Percentiles rank a stretch among this genome's conserved stretches.
phyloP scores from a whole-genome alignment of 2,888 invertebrate genomes.

The Cancer borealis region DNA sequence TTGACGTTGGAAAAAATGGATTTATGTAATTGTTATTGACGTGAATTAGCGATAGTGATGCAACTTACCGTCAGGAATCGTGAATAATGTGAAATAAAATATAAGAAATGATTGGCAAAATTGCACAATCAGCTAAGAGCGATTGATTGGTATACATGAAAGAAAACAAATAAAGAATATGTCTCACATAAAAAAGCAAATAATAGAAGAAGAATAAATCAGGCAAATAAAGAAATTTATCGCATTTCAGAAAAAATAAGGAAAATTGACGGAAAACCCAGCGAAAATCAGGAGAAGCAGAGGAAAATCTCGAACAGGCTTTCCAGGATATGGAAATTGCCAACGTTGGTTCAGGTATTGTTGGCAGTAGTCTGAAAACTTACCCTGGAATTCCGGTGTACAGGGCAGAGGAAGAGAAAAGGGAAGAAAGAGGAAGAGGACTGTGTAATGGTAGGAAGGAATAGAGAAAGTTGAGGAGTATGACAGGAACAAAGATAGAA shows the following conservation, averaged over 20 bases:
- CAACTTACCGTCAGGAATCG: no score
- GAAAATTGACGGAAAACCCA: not conserved
- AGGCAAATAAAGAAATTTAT: not conserved
- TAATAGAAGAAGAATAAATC: no score
- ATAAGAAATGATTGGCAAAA: no score
- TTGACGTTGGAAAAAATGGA: not conserved
- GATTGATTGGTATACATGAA: not conserved
- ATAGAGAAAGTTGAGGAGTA: constrained; percentile 14
- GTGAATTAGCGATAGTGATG: not conserved
- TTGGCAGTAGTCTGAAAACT: constrained; percentile 38
- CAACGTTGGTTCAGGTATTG: constrained; percentile 40
- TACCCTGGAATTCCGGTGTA: constrained; percentile 6
- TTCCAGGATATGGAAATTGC: constrained; percentile 29
- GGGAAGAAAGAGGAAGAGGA: constrained; percentile 23
- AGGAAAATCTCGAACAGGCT: not conserved
- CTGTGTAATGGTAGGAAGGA: constrained; percentile 23
- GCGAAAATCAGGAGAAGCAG: not conserved
- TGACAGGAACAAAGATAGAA: not conserved
- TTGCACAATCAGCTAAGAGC: no score
- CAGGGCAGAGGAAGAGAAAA: constrained; percentile 1
- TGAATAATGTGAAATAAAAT: no score
- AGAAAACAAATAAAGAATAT: not conserved
- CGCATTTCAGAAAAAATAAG: not conserved
- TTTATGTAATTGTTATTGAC: not conserved
- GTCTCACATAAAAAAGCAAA: no score